Base-by-base conservation (phyloP, 2,888 invertebrate genomes). In the Lepas anatifera region DNA sequence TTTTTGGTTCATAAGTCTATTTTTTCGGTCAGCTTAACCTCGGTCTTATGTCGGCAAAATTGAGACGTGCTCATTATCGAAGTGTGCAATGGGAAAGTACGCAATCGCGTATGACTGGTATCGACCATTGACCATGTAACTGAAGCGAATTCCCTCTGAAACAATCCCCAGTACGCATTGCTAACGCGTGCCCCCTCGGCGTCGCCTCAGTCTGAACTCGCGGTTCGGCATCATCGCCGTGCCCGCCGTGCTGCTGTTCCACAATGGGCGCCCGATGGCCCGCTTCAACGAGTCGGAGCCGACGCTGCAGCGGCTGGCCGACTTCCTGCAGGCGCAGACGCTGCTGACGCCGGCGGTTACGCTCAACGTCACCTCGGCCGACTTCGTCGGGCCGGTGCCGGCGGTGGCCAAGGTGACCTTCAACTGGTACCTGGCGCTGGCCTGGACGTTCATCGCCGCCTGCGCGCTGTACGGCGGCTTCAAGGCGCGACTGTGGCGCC, bases 141-240 rank as follows among this genome's bases (percentile, higher is more conserved):
- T n/a, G n/a, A n/a, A n/a, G n/a, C n/a, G n/a, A n/a, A n/a, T n/a
- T n/a, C n/a, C n/a, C n/a, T n/a, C n/a, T n/a, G n/a, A n/a, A n/a
- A n/a, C n/a, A n/a, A n/a, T n/a, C n/a, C 22, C 46, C 46, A 13
- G 46, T 16, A 4, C 4, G 46, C 18, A 10, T 7, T 16, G 11
- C 18, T 46, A 18, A 16, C 8, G 22, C 46, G 11, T 4, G 25
- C 11, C 18, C 13, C 4, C 46, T 16, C n/a, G 8, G 25, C 50
- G 7, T 8, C 50, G 72, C 6, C 68, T 75, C 46, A 79, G 80
- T 13, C 73, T 93, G 68, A 95, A 93, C 81, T 90, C 93, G 0
- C 91, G 93, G 76, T 93, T 91, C 80, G 95, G 95, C 16, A 90
- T 95, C 71, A 88, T 93, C 13, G 94, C 93, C 27, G 88, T 95